Evolutionary conservation across 1,140 invertebrate species (phyloP).

Genomic region (Himalopsyche phryganea): DNA sequence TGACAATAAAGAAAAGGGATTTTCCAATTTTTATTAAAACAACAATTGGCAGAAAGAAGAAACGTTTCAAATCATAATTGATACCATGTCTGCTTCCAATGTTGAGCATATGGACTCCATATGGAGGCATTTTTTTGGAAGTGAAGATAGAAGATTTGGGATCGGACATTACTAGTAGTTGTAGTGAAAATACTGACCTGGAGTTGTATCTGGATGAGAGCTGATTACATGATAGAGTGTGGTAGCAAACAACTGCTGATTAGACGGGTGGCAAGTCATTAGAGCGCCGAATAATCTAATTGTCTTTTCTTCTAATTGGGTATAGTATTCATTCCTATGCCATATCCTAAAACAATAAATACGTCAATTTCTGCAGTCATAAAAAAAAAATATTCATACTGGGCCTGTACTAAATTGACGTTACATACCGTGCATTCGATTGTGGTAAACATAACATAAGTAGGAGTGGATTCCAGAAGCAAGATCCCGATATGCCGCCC

Average conservation of each 20-base stretch:
- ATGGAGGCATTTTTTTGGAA: no score
- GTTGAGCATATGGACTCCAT: no score
- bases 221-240: conserved; percentile 66
- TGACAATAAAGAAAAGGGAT: not conserved
- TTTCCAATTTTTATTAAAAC: no score
- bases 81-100: no score
- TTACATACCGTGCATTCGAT: conserved; percentile 45
- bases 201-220: conserved; percentile 23
- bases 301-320: conserved; percentile 68
- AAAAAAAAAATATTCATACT: not conserved
- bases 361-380: no score
- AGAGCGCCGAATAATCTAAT: conserved; percentile 74
- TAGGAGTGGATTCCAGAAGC: conserved; percentile 80
- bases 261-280: conserved; percentile 78
- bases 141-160: no score
- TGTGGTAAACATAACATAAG: conserved; percentile 66
- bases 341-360: conserved; percentile 44
- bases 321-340: conserved; percentile 56
- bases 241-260: conserved; percentile 78
- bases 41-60: no score
- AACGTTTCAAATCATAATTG: no score
- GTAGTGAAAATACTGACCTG: conserved; percentile 25
- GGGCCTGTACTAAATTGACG: no score
- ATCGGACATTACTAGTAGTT: no score
- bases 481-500: conserved; percentile 69